These are phyloP conservation scores for Drosophila tripunctata DNA, from an alignment of 2,888 invertebrate genomes.

Conservation along the genomic window DNA sequence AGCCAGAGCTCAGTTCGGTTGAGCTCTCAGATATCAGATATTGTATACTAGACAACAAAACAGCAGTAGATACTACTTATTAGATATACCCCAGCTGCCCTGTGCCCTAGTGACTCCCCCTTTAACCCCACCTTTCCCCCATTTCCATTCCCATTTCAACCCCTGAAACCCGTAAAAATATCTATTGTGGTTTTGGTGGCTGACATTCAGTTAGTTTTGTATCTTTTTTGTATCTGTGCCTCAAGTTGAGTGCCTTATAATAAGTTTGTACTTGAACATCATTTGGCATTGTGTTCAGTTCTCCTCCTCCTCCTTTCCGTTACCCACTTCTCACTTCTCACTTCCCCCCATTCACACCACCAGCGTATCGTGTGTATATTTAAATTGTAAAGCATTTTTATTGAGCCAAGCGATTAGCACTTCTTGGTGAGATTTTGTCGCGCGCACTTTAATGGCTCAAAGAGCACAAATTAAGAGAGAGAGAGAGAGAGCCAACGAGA, in stretches of 20 bases:
- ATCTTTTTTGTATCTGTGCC: background rate
- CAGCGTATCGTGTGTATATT: slow-evolving; percentile 28
- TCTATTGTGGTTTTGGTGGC: slow-evolving; percentile 12
- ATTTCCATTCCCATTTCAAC: background rate
- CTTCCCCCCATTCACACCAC: background rate
- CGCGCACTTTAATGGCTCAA: slow-evolving; percentile 21
- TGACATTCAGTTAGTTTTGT: slow-evolving; percentile 10
- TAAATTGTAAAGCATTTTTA: slow-evolving; percentile 69
- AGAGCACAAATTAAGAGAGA: slow-evolving; percentile 26
- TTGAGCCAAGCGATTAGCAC: slow-evolving; percentile 79
- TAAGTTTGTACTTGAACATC: slow-evolving; percentile 55
- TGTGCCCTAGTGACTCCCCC: slow-evolving; percentile 24
- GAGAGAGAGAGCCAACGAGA: slow-evolving; percentile 6
- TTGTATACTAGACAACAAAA: slow-evolving; percentile 17
- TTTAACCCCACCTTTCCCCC: background rate
- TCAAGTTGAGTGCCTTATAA: slow-evolving; percentile 22
- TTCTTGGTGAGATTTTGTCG: slow-evolving; percentile 61
- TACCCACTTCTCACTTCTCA: background rate
- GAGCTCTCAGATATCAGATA: slow-evolving; percentile 35
- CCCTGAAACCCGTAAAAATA: too few relatives aligned
- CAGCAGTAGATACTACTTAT: slow-evolving; percentile 27
- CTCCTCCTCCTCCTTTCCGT: background rate
- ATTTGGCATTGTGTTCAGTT: slow-evolving; percentile 33
- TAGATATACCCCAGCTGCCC: slow-evolving; percentile 21
- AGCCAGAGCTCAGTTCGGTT: slow-evolving; percentile 12